phyloP scores from a whole-genome alignment of 2,797 vertebrate genomes.

The Megalops cyprinoides region DNA sequence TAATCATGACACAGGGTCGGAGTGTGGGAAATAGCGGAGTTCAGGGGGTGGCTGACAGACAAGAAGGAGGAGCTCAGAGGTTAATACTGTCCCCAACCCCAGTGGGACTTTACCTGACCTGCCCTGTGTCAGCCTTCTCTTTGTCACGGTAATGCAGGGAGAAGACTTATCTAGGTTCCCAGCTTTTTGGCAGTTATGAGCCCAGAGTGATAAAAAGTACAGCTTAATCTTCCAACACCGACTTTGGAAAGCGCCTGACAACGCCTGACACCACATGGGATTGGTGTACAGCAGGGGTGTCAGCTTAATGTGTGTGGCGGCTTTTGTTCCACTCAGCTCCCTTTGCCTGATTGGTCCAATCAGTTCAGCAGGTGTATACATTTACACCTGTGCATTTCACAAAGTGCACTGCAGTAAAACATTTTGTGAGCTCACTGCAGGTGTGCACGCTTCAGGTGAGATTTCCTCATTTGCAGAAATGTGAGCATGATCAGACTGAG shows the following conservation, averaged over 20 bases:
- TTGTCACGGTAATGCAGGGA: not conserved
- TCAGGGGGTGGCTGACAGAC: too few species aligned
- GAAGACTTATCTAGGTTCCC: not conserved
- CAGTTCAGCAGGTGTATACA: not conserved
- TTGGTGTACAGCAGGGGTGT: too few species aligned
- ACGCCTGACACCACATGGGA: too few species aligned
- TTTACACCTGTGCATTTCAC: not conserved
- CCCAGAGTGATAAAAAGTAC: not conserved
- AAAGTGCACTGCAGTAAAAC: not conserved
- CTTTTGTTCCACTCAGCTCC: not conserved
- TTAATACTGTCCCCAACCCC: too few species aligned
- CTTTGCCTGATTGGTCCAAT: not conserved
- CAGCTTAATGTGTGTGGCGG: not conserved
- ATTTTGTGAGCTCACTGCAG: not conserved
- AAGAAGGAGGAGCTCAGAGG: too few species aligned
- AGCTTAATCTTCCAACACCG: not conserved
- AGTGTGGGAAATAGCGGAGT: too few species aligned
- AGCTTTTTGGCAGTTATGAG: not conserved
- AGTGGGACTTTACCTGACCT: not conserved
- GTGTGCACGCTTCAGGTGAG: not conserved
- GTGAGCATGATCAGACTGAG: not conserved
- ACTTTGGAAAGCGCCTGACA: not conserved
- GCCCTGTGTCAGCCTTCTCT: not conserved
- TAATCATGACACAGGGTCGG: not conserved
- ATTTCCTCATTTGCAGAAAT: not conserved